These are phyloP conservation scores for Villa cingulata DNA, from an alignment of 2,888 invertebrate genomes.

Conservation along the genomic window DNA sequence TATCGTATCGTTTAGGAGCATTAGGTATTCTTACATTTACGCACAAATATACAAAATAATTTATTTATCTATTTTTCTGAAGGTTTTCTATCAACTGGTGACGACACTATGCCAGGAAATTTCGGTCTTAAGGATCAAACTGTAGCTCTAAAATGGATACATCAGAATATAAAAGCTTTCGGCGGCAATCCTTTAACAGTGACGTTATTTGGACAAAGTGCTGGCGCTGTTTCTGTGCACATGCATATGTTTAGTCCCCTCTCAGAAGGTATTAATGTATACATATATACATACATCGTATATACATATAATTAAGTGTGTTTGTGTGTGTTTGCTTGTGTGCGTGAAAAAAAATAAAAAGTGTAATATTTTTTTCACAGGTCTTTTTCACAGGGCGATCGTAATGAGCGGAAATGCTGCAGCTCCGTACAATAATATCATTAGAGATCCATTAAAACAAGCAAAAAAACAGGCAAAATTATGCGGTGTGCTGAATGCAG, in stretches of 20 bases:
- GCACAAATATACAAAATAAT: too few relatives aligned
- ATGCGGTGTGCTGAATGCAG: constrained; percentile 30
- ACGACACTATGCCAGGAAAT: constrained; percentile 37
- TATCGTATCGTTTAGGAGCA: constrained; percentile 37
- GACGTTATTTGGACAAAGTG: constrained; percentile 40
- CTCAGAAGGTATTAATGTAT: constrained; percentile 24
- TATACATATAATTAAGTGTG: not conserved
- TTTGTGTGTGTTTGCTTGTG: not conserved
- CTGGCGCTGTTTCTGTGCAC: constrained; percentile 37
- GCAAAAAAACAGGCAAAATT: constrained; percentile 32
- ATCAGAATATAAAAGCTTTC: constrained; percentile 35
- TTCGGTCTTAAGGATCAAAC: constrained; percentile 40
- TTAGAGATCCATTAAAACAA: constrained; percentile 23
- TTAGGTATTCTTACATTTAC: too few relatives aligned
- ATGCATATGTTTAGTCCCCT: constrained; percentile 37
- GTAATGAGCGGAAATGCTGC: constrained; percentile 39
- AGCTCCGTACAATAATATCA: constrained; percentile 26
- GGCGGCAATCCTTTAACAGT: constrained; percentile 35
- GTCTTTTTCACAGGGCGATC: constrained; percentile 37
- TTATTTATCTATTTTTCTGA: too few relatives aligned
- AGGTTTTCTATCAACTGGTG: constrained; percentile 38
- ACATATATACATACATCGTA: not conserved
- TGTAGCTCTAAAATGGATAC: constrained; percentile 37
- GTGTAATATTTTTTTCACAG: constrained; percentile 13
- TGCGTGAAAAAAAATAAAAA: too few relatives aligned